phyloP scores from a whole-genome alignment of 2,797 vertebrate genomes.

The Falco biarmicus region DNA sequence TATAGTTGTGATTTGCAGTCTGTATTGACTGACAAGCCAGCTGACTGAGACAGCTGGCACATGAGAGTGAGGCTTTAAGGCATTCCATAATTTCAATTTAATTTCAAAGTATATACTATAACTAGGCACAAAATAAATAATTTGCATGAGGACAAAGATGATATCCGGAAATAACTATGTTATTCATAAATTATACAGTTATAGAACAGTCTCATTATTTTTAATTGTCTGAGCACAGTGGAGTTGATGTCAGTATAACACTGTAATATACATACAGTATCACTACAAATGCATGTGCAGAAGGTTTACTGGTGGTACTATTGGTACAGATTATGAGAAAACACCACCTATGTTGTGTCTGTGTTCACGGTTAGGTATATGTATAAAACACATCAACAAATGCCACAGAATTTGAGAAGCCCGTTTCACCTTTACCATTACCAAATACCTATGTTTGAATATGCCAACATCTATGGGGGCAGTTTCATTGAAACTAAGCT shows the following conservation, averaged over 20 bases:
- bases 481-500: neutral
- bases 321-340: neutral
- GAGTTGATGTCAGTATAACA: neutral
- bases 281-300: neutral
- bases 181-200: conserved; percentile 33
- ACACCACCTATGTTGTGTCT: neutral
- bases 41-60: conserved; percentile 64
- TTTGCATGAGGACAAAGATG: conserved; percentile 50
- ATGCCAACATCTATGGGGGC: neutral
- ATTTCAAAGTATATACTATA: conserved; percentile 45
- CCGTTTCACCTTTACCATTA: neutral
- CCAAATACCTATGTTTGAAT: neutral
- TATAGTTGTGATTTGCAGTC: conserved; percentile 37
- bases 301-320: neutral
- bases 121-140: conserved; percentile 55
- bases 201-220: neutral
- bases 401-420: neutral
- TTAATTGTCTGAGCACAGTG: neutral
- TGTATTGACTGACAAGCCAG: conserved; percentile 53
- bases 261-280: neutral
- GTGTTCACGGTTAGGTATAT: neutral
- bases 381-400: neutral
- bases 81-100: conserved; percentile 56
- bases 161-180: neutral
- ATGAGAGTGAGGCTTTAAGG: conserved; percentile 36